Evolutionary conservation across 2,888 invertebrate species (phyloP), one percentile per base, ranked within the genome.

Genomic region (Clitarchus hookeri): DNA sequence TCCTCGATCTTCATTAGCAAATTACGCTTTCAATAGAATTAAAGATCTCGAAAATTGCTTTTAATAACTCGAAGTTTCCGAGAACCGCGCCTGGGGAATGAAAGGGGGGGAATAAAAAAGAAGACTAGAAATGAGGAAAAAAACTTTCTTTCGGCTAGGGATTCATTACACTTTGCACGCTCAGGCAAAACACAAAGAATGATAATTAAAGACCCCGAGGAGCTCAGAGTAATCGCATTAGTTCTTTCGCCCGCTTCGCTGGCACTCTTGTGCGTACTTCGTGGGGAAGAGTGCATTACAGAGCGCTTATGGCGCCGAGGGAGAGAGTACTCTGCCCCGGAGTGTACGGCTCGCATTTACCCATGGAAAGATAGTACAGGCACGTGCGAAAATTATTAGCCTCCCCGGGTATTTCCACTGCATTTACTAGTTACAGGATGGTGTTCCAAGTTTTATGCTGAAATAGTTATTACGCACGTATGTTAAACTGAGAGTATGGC

Each of bases 91-190:
- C 65, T 19, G 16, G 8, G 53, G 65, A 65, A n/a, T n/a, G 65
- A 53, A 53, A 53, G 65, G 65, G 11, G 65, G n/a, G n/a, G 65
- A 2, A 23, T 0, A 8, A 8, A 8, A 11, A 8, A 16, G 48
- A 48, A 48, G 48, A 16, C 48, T 6, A 16, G 48, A 36, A 36
- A 36, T 36, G 36, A 36, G 36, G 36, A 36, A 36, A 8, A n/a
- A 48, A 65, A 65, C 65, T 65, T 65, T 65, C 65, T 65, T 65
- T 65, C 16, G 65, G 65, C 8, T 23, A 65, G n/a, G 19, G 65
- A 65, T 65, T 65, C 65, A 65, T 65, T 65, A 65, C 65, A 65
- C 65, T 65, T 65, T 65, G 65, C 65, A 65, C 65, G 65, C 65
- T 65, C 65, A 65, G 65, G 65, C 65, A 65, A 65, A 65, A 65